These are phyloP conservation scores for Belgica antarctica DNA, from an alignment of 2,888 invertebrate genomes.

Conservation along the genomic window DNA sequence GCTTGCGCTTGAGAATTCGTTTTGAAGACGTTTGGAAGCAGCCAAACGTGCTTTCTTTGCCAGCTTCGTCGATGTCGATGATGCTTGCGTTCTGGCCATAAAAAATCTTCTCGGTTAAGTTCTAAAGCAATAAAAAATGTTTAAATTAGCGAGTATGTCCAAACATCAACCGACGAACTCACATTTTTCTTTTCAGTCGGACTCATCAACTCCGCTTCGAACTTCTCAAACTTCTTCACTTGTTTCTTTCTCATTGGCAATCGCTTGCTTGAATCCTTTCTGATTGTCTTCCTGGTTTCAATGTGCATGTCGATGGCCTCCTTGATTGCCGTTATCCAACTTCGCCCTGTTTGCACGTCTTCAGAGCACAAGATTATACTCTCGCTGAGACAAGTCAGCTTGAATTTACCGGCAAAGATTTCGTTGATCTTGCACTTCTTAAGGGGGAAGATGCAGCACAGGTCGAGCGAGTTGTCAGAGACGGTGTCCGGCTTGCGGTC, in stretches of 20 bases:
- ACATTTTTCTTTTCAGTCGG: conserved; percentile 57
- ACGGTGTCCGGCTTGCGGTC: conserved; percentile 56
- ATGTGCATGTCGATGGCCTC: conserved; percentile 60
- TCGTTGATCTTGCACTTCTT: conserved; percentile 66
- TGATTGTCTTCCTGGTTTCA: conserved; percentile 61
- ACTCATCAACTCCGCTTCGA: conserved; percentile 58
- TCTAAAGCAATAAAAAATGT: neutral
- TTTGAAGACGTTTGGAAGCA: conserved; percentile 29
- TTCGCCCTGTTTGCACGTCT: conserved; percentile 57
- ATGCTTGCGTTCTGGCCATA: conserved; percentile 29
- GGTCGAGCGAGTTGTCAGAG: conserved; percentile 62
- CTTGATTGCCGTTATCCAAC: conserved; percentile 60
- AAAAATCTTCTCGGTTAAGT: conserved; percentile 35
- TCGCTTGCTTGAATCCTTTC: conserved; percentile 64
- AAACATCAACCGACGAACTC: conserved; percentile 48
- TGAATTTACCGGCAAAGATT: conserved; percentile 60
- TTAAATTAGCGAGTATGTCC: neutral
- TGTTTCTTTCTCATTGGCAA: conserved; percentile 61
- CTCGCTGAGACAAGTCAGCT: conserved; percentile 61
- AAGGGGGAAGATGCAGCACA: conserved; percentile 67
- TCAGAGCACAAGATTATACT: conserved; percentile 60
- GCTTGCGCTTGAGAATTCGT: conserved; percentile 24
- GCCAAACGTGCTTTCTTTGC: neutral
- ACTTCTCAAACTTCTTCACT: conserved; percentile 58
- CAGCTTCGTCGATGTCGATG: conserved; percentile 25